A percentile compares a stretch with the other conserved stretches of the same genome.
phyloP scores from a whole-genome alignment of 1,140 invertebrate genomes.

The Argopecten irradians region DNA sequence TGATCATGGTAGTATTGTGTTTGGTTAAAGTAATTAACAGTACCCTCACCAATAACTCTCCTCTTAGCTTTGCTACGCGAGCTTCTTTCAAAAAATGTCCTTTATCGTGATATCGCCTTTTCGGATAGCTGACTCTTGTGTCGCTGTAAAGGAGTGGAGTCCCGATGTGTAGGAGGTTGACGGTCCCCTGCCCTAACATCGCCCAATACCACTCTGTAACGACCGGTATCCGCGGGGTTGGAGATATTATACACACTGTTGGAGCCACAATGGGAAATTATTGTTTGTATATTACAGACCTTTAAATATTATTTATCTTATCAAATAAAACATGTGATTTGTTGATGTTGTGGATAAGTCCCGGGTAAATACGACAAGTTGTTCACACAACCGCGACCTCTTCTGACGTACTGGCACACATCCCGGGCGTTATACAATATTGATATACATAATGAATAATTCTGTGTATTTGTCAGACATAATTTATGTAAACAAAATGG shows the following conservation, averaged over 20 bases:
- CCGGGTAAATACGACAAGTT: not conserved
- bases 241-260: not conserved
- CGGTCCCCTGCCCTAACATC: no score
- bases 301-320: not conserved
- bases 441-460: constrained; percentile 2
- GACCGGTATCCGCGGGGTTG: not conserved
- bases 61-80: no score
- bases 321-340: constrained; percentile 10
- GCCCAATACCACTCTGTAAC: no score
- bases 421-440: not conserved
- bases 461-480: not conserved
- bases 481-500: not conserved
- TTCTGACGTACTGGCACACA: not conserved
- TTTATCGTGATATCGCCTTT: no score
- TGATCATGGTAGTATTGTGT: no score
- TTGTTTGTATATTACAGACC: constrained; percentile 12
- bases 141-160: no score
- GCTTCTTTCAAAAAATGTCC: no score
- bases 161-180: no score
- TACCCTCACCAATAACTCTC: no score
- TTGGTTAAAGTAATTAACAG: no score
- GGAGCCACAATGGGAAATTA: not conserved
- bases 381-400: not conserved
- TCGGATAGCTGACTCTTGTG: no score
- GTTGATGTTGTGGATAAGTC: not conserved